phyloP scores from a whole-genome alignment of 2,888 invertebrate genomes.

The Monopis laevigella region DNA sequence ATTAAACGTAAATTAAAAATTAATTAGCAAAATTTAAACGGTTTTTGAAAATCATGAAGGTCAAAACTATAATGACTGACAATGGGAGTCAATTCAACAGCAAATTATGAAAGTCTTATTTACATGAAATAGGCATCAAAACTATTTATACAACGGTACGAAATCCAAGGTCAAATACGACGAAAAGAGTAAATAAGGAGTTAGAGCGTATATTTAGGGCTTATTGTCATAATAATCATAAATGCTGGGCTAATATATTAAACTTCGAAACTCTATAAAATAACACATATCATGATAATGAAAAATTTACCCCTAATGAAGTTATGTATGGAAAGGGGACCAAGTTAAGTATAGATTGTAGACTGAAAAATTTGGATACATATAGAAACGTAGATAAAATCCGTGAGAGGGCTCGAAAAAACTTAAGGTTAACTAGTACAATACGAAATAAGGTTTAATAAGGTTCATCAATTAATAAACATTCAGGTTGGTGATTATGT shows the following conservation, averaged over 20 bases:
- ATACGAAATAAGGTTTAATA: conserved; percentile 9
- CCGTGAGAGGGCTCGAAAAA: too few relatives aligned
- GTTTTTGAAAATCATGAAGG: not conserved
- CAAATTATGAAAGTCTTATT: not conserved
- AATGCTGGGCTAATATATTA: not conserved
- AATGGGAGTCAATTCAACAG: not conserved
- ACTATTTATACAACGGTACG: not conserved
- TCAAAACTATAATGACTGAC: conserved; percentile 1
- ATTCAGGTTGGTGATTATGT: conserved; percentile 13
- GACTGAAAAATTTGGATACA: not conserved
- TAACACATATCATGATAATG: not conserved
- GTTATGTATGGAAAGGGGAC: not conserved
- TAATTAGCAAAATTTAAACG: not conserved
- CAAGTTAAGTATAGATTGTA: not conserved
- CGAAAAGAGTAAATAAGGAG: conserved; percentile 14
- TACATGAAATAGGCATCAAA: not conserved
- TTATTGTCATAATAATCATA: conserved; percentile 1
- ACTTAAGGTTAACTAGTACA: too few relatives aligned
- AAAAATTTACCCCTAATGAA: not conserved
- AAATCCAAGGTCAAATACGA: conserved; percentile 11
- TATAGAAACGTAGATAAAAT: not conserved
- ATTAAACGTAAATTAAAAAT: not conserved
- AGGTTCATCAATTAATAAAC: conserved; percentile 6
- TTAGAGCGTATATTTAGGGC: conserved; percentile 12
- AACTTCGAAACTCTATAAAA: conserved; percentile 3